These are phyloP conservation scores for Agonopterix subpropinquella DNA, from an alignment of 2,888 invertebrate species.

Conservation along the genomic window DNA sequence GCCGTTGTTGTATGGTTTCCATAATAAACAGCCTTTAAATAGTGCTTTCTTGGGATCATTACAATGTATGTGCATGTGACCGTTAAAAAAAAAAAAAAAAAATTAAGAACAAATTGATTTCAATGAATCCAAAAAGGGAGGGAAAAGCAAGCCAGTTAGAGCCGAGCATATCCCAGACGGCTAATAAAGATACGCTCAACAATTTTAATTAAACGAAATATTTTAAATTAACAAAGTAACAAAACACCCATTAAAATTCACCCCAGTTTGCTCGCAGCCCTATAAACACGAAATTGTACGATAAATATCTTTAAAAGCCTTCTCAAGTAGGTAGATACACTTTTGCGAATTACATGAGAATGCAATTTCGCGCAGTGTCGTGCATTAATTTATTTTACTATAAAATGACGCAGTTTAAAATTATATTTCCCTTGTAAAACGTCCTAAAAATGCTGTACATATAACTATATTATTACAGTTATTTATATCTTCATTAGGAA, in stretches of 20 bases:
- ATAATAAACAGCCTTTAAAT: too few relatives aligned
- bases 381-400: conserved; percentile 20
- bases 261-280: conserved; percentile 33
- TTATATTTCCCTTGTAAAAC: too few relatives aligned
- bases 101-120: too few relatives aligned
- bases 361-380: conserved; percentile 41
- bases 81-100: too few relatives aligned
- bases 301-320: conserved; percentile 51
- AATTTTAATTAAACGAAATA: conserved; percentile 58
- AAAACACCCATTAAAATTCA: conserved; percentile 43
- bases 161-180: conserved; percentile 7
- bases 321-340: conserved; percentile 39
- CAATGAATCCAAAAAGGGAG: too few relatives aligned
- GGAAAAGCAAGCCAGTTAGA: too few relatives aligned
- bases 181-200: conserved; percentile 35
- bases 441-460: too few relatives aligned
- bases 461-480: too few relatives aligned
- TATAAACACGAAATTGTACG: conserved; percentile 43
- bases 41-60: too few relatives aligned
- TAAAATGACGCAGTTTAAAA: conserved; percentile 11
- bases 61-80: too few relatives aligned
- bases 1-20: too few relatives aligned
- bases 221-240: conserved; percentile 55
- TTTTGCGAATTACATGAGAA: conserved; percentile 42
- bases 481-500: too few relatives aligned